Conservation (phyloP, 64 coral and sea anemone species). For the Acropora tenuis region DNA sequence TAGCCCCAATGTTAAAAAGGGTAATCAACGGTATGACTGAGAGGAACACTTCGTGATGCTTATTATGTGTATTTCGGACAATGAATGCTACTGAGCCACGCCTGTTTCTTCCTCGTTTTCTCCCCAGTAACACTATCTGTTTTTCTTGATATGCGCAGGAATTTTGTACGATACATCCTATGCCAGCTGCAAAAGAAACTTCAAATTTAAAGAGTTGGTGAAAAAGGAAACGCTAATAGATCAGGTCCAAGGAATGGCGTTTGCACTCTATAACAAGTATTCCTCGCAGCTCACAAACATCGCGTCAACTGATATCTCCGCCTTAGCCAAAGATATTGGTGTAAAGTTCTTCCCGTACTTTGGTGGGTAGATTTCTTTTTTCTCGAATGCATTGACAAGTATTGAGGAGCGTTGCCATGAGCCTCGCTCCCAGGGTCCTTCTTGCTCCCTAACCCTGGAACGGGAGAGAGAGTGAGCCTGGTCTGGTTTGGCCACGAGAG, state of each 20-base stretch:
- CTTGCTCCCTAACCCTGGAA: too few relatives aligned
- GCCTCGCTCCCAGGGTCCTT: too few relatives aligned
- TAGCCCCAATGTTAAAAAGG: too few relatives aligned
- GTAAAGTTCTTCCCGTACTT: constrained; percentile 25
- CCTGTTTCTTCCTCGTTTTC: not conserved
- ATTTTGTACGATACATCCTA: constrained; percentile 53
- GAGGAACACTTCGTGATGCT: too few relatives aligned
- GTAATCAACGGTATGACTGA: too few relatives aligned
- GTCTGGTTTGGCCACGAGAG: too few relatives aligned
- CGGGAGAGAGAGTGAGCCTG: too few relatives aligned
- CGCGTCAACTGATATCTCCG: not conserved
- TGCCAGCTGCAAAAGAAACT: constrained; percentile 17
- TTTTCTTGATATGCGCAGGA: not conserved
- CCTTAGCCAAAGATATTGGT: not conserved
- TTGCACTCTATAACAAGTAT: constrained; percentile 9
- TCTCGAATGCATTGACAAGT: too few relatives aligned
- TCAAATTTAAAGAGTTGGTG: constrained; percentile 19
- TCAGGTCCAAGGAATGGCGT: constrained; percentile 26
- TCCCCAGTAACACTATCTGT: not conserved
- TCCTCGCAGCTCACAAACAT: constrained; percentile 13
- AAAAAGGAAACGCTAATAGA: constrained; percentile 2
- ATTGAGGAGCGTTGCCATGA: too few relatives aligned
- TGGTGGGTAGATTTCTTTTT: constrained; percentile 7
- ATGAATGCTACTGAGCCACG: too few relatives aligned
- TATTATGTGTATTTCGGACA: too few relatives aligned